A percentile compares a stretch with the other conserved stretches of the same genome.
Conservation (phyloP, 2,113 vertebrate species). For the Charina bottae region DNA sequence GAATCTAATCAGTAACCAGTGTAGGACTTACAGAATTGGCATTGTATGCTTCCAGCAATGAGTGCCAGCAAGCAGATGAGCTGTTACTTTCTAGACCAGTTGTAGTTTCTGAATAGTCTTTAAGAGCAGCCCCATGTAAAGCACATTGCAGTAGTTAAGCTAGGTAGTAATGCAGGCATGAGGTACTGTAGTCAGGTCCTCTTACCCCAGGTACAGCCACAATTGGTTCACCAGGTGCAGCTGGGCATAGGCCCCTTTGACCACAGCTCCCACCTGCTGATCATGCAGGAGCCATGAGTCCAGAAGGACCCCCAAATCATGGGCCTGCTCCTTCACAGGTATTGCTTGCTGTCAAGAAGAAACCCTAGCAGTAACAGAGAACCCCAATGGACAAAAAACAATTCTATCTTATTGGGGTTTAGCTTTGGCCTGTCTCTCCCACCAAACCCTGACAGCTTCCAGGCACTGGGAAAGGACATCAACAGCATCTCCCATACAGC, state of each 20-base stretch:
- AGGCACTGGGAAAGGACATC: not conserved
- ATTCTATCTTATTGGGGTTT: not conserved
- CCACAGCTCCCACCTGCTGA: not conserved
- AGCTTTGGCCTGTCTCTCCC: not conserved
- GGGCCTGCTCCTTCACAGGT: not conserved
- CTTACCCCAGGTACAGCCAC: not conserved
- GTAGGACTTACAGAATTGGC: not conserved
- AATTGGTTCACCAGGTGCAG: not conserved
- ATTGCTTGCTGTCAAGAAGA: not conserved
- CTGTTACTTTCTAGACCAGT: not conserved
- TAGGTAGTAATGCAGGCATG: not conserved
- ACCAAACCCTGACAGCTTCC: not conserved
- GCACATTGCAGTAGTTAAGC: not conserved
- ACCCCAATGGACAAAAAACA: not conserved
- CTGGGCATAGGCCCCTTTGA: not conserved
- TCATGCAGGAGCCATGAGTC: not conserved
- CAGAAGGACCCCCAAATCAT: not conserved
- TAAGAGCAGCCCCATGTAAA: not conserved
- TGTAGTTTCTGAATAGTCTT: not conserved
- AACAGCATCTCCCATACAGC: not conserved
- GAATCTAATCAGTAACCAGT: not conserved
- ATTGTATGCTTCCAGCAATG: not conserved
- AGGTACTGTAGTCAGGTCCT: not conserved
- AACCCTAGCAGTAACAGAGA: not conserved
- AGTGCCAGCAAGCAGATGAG: not conserved